Conservation (phyloP, 2,888 invertebrate genomes). For the Poecilobothrus nobilitatus region DNA sequence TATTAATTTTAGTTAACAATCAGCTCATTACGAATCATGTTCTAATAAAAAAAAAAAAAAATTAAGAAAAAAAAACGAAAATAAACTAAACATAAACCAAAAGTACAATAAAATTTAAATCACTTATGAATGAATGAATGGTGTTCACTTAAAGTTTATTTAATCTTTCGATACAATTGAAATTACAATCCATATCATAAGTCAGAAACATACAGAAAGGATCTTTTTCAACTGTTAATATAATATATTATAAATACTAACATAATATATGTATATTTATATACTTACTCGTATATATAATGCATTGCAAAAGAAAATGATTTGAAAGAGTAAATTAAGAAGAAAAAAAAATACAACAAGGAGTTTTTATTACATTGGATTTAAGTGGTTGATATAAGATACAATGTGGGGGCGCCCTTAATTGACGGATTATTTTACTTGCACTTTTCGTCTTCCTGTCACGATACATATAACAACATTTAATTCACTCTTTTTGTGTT, state of each 20-base stretch:
- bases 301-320: too few relatives aligned
- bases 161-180: background rate
- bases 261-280: too few relatives aligned
- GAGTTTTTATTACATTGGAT: background rate
- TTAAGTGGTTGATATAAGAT: background rate
- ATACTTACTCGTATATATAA: too few relatives aligned
- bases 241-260: too few relatives aligned
- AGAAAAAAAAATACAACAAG: too few relatives aligned
- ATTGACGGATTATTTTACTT: slow-evolving; percentile 2
- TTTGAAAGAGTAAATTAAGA: too few relatives aligned
- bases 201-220: too few relatives aligned
- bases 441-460: background rate
- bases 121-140: background rate
- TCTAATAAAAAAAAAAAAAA: background rate
- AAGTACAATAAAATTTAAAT: too few relatives aligned
- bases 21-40: background rate
- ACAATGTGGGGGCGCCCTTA: slow-evolving; percentile 1
- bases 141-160: background rate
- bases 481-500: background rate
- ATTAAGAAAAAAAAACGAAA: background rate
- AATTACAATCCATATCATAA: background rate
- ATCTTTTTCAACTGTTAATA: too few relatives aligned
- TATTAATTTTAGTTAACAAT: background rate
- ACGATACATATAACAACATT: background rate
- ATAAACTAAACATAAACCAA: too few relatives aligned